phyloP scores from a whole-genome alignment of 2,888 invertebrate species.

The Mythimna albipuncta region DNA sequence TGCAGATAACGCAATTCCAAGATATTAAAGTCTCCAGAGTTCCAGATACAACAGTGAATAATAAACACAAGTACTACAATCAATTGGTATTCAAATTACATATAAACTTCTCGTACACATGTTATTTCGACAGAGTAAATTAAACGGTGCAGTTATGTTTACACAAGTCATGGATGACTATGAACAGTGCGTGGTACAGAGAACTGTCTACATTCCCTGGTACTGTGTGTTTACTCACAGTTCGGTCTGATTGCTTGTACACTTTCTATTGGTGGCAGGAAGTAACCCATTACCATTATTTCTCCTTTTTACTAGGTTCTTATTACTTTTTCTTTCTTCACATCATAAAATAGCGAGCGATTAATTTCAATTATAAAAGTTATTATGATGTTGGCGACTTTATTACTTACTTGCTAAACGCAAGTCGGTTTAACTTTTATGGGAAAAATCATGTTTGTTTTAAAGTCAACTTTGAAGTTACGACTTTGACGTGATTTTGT shows the following conservation, averaged over 20 bases:
- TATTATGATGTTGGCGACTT: conserved; percentile 17
- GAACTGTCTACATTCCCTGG: conserved; percentile 17
- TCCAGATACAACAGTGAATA: conserved; percentile 33
- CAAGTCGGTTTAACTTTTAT: conserved; percentile 31
- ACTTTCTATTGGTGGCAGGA: conserved; percentile 62
- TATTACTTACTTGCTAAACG: conserved; percentile 41
- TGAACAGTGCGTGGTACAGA: conserved; percentile 38
- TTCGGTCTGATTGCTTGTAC: conserved; percentile 54
- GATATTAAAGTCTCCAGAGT: conserved; percentile 12
- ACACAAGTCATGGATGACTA: conserved; percentile 51
- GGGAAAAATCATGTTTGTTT: conserved; percentile 35
- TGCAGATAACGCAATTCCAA: conserved; percentile 46
- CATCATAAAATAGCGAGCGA: conserved; percentile 39
- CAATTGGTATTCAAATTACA: conserved; percentile 52
- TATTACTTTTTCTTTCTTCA: conserved; percentile 23
- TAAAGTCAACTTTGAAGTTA: conserved; percentile 20
- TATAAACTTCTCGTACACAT: conserved; percentile 56
- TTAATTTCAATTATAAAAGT: conserved; percentile 54
- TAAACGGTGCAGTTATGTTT: conserved; percentile 63
- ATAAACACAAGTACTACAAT: conserved; percentile 40
- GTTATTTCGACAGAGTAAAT: conserved; percentile 58
- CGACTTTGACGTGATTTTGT: conserved; percentile 14
- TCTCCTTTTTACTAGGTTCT: conserved; percentile 25
- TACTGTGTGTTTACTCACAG: conserved; percentile 46
- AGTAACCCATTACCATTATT: conserved; percentile 63